Percentiles rank a stretch among this genome's conserved stretches.
These are phyloP conservation scores for Ailurus styani DNA, from an alignment of 2,113 vertebrate species.

Conservation along the genomic window DNA sequence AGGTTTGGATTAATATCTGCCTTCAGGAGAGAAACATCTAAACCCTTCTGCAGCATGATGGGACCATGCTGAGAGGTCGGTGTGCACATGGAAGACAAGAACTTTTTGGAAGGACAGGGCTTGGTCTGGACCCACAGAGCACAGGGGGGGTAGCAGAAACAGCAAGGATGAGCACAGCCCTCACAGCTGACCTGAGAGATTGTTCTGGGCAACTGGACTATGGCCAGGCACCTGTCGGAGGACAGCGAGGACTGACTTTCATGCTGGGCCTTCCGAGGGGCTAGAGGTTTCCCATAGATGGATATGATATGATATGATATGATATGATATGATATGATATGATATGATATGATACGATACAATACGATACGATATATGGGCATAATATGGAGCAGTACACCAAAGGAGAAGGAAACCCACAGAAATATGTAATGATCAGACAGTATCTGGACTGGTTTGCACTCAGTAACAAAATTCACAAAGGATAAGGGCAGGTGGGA, in stretches of 20 bases:
- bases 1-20: too few species aligned
- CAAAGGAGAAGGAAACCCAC: neutral
- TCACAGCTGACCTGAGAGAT: fast-evolving
- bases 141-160: neutral
- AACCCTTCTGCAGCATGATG: fast-evolving
- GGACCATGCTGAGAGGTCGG: fast-evolving
- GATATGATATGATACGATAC: too few species aligned
- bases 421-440: neutral
- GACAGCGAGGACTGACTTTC: neutral
- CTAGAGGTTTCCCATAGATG: neutral
- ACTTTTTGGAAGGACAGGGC: too few species aligned
- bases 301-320: too few species aligned
- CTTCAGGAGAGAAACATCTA: neutral
- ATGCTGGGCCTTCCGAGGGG: fast-evolving
- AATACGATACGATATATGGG: too few species aligned
- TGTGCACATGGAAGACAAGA: neutral
- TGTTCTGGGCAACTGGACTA: neutral
- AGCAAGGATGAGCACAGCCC: fast-evolving
- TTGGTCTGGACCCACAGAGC: neutral
- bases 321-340: too few species aligned
- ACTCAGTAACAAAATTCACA: too few species aligned
- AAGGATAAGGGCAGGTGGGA: neutral
- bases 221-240: neutral
- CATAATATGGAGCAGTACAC: fast-evolving
- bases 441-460: neutral